Conservation (phyloP, 2,113 vertebrate species). For the Nothocercus julius region DNA sequence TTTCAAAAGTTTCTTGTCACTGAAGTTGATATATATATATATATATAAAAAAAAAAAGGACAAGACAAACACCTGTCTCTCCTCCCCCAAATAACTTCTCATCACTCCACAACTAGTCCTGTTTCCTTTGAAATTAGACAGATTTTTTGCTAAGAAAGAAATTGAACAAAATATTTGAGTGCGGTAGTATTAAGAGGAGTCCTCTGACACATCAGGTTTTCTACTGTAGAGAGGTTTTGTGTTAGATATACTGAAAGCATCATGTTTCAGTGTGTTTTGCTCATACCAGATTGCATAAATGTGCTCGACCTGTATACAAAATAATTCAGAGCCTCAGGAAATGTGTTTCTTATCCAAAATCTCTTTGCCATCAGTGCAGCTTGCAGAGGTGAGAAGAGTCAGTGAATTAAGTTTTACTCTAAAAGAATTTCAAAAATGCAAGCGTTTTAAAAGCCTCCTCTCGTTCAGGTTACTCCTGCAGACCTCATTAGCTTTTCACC, state of each 20-base stretch:
- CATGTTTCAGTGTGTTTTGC: neutral
- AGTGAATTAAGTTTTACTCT: slow-evolving; percentile 31
- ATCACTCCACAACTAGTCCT: neutral
- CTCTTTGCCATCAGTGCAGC: neutral
- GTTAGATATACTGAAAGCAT: neutral
- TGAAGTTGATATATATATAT: neutral
- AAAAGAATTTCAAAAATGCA: neutral
- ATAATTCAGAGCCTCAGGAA: neutral
- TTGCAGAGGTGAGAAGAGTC: neutral
- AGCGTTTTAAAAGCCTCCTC: neutral
- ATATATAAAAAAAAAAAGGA: neutral
- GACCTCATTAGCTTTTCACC: slow-evolving; percentile 46
- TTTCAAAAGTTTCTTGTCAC: neutral
- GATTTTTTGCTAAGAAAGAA: neutral
- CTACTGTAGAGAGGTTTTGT: neutral
- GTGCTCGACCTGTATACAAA: neutral
- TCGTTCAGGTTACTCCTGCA: neutral
- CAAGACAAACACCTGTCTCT: neutral
- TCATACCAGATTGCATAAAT: neutral
- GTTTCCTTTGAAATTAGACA: neutral
- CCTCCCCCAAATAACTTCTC: neutral
- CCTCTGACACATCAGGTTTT: neutral
- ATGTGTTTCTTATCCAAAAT: neutral
- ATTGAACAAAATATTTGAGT: neutral
- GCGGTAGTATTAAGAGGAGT: neutral